Evolutionary conservation across 1,140 invertebrate genomes (phyloP).

Genomic region (Macrobrachium nipponense): DNA sequence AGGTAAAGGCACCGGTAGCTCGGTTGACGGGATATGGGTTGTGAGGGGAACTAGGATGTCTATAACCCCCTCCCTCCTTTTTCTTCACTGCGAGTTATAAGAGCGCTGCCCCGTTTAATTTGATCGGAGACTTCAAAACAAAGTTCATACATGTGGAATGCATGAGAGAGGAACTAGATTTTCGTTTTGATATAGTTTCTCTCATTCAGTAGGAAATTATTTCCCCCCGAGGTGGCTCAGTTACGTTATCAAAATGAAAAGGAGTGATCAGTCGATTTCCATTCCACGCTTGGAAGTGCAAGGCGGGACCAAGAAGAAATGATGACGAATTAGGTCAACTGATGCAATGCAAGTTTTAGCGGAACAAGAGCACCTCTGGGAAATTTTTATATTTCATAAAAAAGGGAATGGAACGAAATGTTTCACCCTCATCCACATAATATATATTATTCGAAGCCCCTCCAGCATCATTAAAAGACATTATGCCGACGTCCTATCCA

Average conservation of each 20-base stretch:
- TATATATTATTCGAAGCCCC: background rate
- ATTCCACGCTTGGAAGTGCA: too few relatives aligned
- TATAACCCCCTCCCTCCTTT: background rate
- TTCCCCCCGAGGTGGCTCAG: too few relatives aligned
- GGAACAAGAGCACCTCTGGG: too few relatives aligned
- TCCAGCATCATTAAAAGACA: background rate
- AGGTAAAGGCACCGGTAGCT: too few relatives aligned
- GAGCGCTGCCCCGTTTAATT: conserved; percentile 9
- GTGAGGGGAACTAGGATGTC: background rate
- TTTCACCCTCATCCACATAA: too few relatives aligned
- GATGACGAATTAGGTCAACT: too few relatives aligned
- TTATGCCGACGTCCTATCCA: background rate
- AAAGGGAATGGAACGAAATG: too few relatives aligned
- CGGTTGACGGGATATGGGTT: background rate
- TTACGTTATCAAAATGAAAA: too few relatives aligned
- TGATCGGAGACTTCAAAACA: background rate
- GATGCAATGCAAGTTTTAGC: too few relatives aligned
- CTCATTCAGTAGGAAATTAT: background rate
- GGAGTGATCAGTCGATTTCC: too few relatives aligned
- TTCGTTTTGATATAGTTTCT: background rate
- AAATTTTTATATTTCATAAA: too few relatives aligned
- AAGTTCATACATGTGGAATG: background rate
- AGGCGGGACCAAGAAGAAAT: too few relatives aligned
- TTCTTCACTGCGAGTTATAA: background rate
- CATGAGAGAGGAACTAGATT: background rate